Evolutionary conservation across 2,888 invertebrate species (phyloP), one percentile per base, ranked within the genome.

Genomic region (Pherbina coryleti): DNA sequence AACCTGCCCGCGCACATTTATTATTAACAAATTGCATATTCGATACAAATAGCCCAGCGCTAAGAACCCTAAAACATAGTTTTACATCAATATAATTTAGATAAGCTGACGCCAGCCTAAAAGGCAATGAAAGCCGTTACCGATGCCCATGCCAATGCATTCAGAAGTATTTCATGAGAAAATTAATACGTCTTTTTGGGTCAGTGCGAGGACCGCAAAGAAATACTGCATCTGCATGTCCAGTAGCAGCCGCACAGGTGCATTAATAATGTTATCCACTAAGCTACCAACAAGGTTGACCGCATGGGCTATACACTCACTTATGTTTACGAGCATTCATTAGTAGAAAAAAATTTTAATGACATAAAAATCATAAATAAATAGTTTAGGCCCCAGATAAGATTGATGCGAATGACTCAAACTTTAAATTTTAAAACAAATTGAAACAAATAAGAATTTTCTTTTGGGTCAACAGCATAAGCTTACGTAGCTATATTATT

Each of bases 171-270:
- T 51, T 51, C 25, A 70, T 51, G 51, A 31, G 49, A 51, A 49
- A 70, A 70, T 70, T 17, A 28, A 70, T 49, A 51, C 22, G 51
- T 49, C 53, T 66, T 28, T 19, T 66, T 14, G n/a, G 14, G 64
- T 11, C 64, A 11, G 22, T 28, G n/a, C 19, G 51, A n/a, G 1
- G 17, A 11, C 69, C 8, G 11, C 28, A 28, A 69, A 49, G 64
- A 66, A 66, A 66, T 28, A 34, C 64, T 19, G 31, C 69, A 51
- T 49, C 69, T 25, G 17, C 4, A 22, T 51, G 51, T 51, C 11
- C 51, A 22, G 72, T 60, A 72, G 72, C 60, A n/a, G 70, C 31
- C 17, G n/a, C 57, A 57, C 72, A 72, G 72, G 72, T 72, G 72
- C 37, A 72, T 71, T 55, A 14, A 71, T 71, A 25, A 25, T 25